Percentiles rank a stretch among this genome's conserved stretches.
Evolutionary conservation across 2,113 vertebrate genomes (phyloP).

Genomic region (Clupea harengus): DNA sequence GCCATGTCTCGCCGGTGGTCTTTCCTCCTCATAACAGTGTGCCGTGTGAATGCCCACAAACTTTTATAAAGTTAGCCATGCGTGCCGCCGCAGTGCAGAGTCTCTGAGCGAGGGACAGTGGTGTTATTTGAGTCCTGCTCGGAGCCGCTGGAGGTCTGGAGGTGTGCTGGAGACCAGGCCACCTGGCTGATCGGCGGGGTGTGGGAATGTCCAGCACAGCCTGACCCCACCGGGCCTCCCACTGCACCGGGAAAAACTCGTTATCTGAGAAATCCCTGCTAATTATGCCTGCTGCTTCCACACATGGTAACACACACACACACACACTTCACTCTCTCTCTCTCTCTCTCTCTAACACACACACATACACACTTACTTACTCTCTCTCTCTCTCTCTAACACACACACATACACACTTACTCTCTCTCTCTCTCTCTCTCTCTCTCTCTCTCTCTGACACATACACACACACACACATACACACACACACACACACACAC

Average conservation of each 20-base stretch:
- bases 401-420: not conserved
- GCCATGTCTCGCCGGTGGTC: no score
- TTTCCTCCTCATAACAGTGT: not conserved
- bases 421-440: not conserved
- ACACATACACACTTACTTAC: not conserved
- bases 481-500: not conserved
- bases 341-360: not conserved
- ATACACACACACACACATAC: not conserved
- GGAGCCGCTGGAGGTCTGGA: slow-evolving; percentile 30
- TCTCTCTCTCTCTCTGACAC: no score
- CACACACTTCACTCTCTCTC: not conserved
- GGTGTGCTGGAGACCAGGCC: slow-evolving; percentile 19
- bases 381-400: not conserved
- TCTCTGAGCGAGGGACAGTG: not conserved
- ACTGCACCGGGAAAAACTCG: slow-evolving; percentile 50
- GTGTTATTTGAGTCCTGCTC: slow-evolving; percentile 7
- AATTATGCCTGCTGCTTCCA: slow-evolving; percentile 54
- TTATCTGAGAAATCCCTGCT: slow-evolving; percentile 55
- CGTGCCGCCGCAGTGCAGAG: not conserved
- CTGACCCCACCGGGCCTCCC: slow-evolving; percentile 46
- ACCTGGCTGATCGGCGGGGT: slow-evolving; percentile 51
- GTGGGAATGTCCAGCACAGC: slow-evolving; percentile 53
- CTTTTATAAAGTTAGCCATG: slow-evolving; percentile 9
- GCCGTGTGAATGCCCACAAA: not conserved
- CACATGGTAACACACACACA: slow-evolving; percentile 21